Base-by-base conservation (phyloP, 2,888 invertebrate species). In the Catocala nupta region DNA sequence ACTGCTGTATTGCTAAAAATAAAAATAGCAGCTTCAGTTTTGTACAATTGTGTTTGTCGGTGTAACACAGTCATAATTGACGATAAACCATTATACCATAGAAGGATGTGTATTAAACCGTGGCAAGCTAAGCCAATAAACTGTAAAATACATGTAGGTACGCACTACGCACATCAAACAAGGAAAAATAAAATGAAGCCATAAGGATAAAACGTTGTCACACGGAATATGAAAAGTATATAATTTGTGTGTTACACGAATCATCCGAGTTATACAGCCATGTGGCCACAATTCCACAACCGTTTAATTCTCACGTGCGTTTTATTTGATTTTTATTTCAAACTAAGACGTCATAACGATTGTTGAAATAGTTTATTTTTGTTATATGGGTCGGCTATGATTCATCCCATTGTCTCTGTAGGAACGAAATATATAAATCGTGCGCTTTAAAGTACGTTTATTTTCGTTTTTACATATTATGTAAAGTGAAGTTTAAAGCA, bases 251-350 rank as follows among this genome's bases (percentile, higher is more conserved):
- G 63, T 64, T 34, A 33, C 33, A 12, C 39, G 36, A 62, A 65
- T 59, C 68, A 61, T 65, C 57, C 16, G 65, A 62, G 69, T 67
- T 59, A 51, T 68, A 63, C 66, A 68, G 8, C 36, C 78, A 82
- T 77, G 73, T 83, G 85, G 75, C 61, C 59, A 71, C 59, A 68
- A 58, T 69, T 70, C 64, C 62, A 70, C 61, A 68, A 53, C 71
- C 69, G 68, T 76, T 75, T 68, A 77, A 70, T 62, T 86, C 86
- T 78, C 86, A 86, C 82, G 81, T 81, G 70, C 70, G 63, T 81
- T 78, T 82, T 81, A 77, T 75, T 78, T 68, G 68, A 71, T 78
- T 79, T 72, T 68, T 70, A 70, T 71, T 71, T 62, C 44, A 68
- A 67, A 73, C 54, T 60, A 53, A 66, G 66, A 74, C 75, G 71